phyloP scores from a whole-genome alignment of 2,888 invertebrate species.

The Drosophila ustulata region DNA sequence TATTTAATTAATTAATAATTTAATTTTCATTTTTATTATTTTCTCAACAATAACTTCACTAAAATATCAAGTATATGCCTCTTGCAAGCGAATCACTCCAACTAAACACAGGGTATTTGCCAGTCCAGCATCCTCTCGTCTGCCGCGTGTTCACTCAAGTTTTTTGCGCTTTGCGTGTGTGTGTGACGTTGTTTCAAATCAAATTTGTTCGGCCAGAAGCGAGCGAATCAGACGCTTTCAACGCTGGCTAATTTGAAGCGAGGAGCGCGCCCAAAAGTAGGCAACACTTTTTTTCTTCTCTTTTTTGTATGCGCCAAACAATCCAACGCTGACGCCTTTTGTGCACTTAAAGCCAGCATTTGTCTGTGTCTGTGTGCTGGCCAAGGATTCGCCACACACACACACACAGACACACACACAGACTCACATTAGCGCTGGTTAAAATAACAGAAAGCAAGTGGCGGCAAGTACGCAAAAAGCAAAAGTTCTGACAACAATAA shows the following conservation, averaged over 20 bases:
- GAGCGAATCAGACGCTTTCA: constrained; percentile 15
- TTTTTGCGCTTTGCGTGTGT: constrained; percentile 7
- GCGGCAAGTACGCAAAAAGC: constrained; percentile 55
- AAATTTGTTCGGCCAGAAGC: constrained; percentile 28
- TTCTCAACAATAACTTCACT: too few species aligned
- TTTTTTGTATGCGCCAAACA: neutral
- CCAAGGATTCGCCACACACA: constrained; percentile 13
- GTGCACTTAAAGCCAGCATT: constrained; percentile 28
- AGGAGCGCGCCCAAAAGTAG: constrained; percentile 43
- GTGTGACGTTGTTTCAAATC: constrained; percentile 17
- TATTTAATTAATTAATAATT: too few species aligned
- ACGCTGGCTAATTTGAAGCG: constrained; percentile 21
- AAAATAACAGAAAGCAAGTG: constrained; percentile 66
- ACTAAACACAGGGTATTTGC: constrained; percentile 10
- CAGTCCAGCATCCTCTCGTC: constrained; percentile 8
- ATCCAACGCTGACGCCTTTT: neutral
- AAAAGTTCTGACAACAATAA: constrained; percentile 77
- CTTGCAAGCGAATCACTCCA: too few species aligned
- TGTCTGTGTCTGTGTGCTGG: constrained; percentile 7
- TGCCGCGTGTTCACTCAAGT: too few species aligned
- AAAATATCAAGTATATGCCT: neutral
- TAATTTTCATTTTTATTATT: too few species aligned
- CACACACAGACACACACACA: constrained; percentile 16
- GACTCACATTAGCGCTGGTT: constrained; percentile 62
- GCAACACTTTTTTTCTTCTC: constrained; percentile 27